A percentile compares a stretch with the other conserved stretches of the same genome.
Conservation (phyloP, 2,888 invertebrate genomes). For the Aelia acuminata region DNA sequence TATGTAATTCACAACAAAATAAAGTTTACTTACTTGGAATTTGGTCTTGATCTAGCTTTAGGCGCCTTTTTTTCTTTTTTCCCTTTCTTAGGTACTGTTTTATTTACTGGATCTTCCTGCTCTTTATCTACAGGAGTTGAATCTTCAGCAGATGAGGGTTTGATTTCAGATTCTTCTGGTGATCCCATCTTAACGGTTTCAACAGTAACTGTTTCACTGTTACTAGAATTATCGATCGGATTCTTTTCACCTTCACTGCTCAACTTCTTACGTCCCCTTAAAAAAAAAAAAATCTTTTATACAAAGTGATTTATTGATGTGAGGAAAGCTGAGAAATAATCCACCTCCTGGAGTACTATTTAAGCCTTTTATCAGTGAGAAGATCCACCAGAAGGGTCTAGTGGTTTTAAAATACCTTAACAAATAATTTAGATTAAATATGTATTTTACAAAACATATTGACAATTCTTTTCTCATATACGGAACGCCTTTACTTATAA, state of each 20-base stretch:
- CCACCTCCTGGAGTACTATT: too few species aligned
- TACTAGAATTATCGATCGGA: neutral
- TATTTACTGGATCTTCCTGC: neutral
- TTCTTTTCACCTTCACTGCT: constrained; percentile 33
- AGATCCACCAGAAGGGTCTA: too few species aligned
- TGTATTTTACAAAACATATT: too few species aligned
- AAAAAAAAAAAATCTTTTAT: constrained; percentile 29
- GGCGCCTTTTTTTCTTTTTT: constrained; percentile 57
- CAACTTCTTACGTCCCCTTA: constrained; percentile 48
- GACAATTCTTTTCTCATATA: too few species aligned
- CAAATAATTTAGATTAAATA: too few species aligned
- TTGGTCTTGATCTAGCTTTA: constrained; percentile 47
- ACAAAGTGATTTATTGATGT: too few species aligned
- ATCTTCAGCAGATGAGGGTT: constrained; percentile 64
- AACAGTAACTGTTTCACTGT: constrained; percentile 63
- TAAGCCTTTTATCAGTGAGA: too few species aligned
- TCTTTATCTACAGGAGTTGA: neutral
- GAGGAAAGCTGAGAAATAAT: too few species aligned
- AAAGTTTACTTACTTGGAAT: neutral
- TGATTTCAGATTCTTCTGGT: constrained; percentile 65
- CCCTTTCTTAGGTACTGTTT: constrained; percentile 46
- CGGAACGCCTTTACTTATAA: too few species aligned
- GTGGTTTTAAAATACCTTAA: too few species aligned
- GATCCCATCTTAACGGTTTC: constrained; percentile 69
- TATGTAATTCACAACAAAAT: neutral